Conservation (phyloP, 2,797 vertebrate genomes). For the Calcarius lapponicus region DNA sequence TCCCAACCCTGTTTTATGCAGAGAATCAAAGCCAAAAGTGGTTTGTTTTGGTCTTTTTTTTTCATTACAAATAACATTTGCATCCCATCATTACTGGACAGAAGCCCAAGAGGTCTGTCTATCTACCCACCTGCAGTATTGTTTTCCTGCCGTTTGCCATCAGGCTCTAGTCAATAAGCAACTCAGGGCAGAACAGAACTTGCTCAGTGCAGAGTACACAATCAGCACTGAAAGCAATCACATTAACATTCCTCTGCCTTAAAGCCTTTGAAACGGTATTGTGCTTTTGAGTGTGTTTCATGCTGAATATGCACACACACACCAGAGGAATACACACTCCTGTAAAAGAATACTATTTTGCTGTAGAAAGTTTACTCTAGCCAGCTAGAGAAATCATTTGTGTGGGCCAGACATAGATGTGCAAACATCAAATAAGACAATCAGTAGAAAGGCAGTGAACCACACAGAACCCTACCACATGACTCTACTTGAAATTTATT, state of each 20-base stretch:
- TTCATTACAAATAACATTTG: neutral
- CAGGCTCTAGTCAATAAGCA: neutral
- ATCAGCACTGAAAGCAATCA: neutral
- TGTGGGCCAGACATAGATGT: neutral
- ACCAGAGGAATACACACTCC: neutral
- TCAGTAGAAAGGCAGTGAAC: conserved; percentile 15
- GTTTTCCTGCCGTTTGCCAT: conserved; percentile 26
- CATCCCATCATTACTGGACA: neutral
- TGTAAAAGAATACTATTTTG: neutral
- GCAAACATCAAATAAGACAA: neutral
- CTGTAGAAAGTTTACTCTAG: neutral
- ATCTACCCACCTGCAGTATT: neutral
- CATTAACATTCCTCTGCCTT: conserved; percentile 2
- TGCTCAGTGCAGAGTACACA: neutral
- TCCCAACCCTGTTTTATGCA: neutral
- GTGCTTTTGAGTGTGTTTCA: neutral
- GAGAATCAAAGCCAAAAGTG: neutral
- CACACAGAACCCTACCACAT: neutral
- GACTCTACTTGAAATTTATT: conserved; percentile 39
- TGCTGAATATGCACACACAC: neutral
- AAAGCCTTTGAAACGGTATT: neutral
- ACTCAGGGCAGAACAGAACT: neutral
- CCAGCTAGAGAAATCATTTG: neutral
- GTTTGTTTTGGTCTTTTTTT: neutral
- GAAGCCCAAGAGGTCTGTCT: neutral